Conservation (phyloP, 2,113 vertebrate species). For the Chionis minor region DNA sequence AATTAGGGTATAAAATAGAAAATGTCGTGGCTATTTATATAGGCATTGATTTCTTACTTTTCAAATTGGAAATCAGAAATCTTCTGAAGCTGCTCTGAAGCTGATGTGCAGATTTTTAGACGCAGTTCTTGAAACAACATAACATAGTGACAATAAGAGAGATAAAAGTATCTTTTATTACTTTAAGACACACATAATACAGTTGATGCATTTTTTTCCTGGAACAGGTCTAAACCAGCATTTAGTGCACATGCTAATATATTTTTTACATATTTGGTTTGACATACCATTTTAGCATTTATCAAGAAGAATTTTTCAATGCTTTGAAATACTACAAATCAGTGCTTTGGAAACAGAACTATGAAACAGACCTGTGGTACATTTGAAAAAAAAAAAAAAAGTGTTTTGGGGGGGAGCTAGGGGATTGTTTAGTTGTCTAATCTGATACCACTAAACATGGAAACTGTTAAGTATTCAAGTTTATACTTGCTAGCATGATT, state of each 20-base stretch:
- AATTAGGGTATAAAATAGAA: not conserved
- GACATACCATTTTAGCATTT: not conserved
- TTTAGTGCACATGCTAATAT: not conserved
- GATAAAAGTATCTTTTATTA: not conserved
- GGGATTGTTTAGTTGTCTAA: not conserved
- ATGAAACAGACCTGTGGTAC: not conserved
- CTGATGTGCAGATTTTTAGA: not conserved
- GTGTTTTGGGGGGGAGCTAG: fast-evolving
- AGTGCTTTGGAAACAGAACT: not conserved
- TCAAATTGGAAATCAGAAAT: not conserved
- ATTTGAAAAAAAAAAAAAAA: not conserved
- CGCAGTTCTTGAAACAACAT: not conserved
- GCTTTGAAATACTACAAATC: not conserved
- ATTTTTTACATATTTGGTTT: not conserved
- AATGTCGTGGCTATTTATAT: not conserved
- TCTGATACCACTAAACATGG: not conserved
- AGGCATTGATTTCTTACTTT: not conserved
- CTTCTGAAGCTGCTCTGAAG: not conserved
- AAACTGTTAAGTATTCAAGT: not conserved
- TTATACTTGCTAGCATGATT: not conserved
- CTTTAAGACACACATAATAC: not conserved
- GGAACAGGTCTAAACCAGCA: not conserved
- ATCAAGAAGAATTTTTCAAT: not conserved
- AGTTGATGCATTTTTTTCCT: not conserved
- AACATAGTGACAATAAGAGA: too few relatives aligned